Base-by-base conservation (phyloP, 2,797 vertebrate genomes). In the Zenarchopterus dispar region DNA sequence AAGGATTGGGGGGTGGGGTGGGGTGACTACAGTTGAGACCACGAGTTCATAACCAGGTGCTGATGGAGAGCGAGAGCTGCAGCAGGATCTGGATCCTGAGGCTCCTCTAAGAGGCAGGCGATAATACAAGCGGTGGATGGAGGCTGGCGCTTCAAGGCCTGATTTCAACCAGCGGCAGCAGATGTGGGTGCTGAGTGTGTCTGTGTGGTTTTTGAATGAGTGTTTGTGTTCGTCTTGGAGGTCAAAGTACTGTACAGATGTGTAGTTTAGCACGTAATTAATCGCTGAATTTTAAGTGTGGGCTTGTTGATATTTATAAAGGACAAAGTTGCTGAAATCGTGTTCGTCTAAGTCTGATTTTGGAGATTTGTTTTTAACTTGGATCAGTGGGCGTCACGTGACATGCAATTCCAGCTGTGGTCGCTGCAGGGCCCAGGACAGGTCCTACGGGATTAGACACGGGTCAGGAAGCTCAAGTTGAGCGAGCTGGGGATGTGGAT, bases 401-500 rank as follows among this genome's bases (percentile, higher is more conserved):
- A 64, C 56, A 70, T 60, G 56, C 18, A 56, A 48, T 60, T 65
- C 21, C 18, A 46, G 46, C 51, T 60, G 60, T 33, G 58, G 56
- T 51, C 0, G 15, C 36, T 17, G 48, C 31, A 9, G 24, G 45
- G 42, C 43, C 56, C 18, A 5, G n/a, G 52, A 49, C 49, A 13
- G 5, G 19, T 51, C 56, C 58, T 0, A 43, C 3, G 10, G 18
- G 6, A 56, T 77, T 61, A 99, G 76, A 99, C 97, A 5, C 96
- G 95, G 2, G 93, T 90, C 70, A 99, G 96, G 94, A 99, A 99
- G 41, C 75, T 89, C 86, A 99, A 90, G 77, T 97, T 96, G 81
- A 99, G 93, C 39, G 97, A 99, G 84, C 91, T 39, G 24, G 98
- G 97, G 81, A 99, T 97, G 91, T 99, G 97, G 90, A 99, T 98